These are phyloP conservation scores for Oryzias woworae DNA, from an alignment of 2,113 vertebrate genomes.

Conservation along the genomic window DNA sequence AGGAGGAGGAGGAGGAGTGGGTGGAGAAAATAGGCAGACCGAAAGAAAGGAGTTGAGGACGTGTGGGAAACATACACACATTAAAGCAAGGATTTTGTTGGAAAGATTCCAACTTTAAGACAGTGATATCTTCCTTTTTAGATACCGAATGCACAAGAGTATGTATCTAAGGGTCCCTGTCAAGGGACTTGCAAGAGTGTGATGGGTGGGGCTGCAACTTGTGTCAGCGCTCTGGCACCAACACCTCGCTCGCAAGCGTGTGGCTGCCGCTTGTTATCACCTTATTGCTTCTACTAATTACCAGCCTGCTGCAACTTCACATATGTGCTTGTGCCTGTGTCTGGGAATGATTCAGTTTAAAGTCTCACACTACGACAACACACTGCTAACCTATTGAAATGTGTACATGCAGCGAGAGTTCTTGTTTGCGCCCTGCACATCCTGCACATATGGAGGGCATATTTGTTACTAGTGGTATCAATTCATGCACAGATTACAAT, in stretches of 20 bases:
- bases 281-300: constrained; percentile 61
- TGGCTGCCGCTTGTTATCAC: constrained; percentile 70
- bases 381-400: constrained; percentile 32
- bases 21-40: constrained; percentile 35
- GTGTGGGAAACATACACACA: constrained; percentile 14
- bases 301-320: constrained; percentile 24
- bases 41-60: constrained; percentile 28
- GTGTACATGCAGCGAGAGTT: neutral
- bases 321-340: constrained; percentile 13
- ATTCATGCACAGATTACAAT: constrained; percentile 1
- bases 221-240: constrained; percentile 38
- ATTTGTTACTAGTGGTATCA: constrained; percentile 4
- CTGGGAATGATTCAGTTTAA: constrained; percentile 29
- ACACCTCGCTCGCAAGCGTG: constrained; percentile 56
- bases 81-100: constrained; percentile 12
- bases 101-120: neutral
- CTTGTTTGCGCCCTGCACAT: neutral
- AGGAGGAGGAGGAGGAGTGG: constrained; percentile 35
- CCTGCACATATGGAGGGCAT: constrained; percentile 7
- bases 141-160: neutral
- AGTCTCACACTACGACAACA: constrained; percentile 45
- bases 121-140: neutral
- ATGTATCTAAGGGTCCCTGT: neutral
- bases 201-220: constrained; percentile 48
- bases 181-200: constrained; percentile 2